phyloP scores from a whole-genome alignment of 2,888 invertebrate species.

The Allacma fusca region DNA sequence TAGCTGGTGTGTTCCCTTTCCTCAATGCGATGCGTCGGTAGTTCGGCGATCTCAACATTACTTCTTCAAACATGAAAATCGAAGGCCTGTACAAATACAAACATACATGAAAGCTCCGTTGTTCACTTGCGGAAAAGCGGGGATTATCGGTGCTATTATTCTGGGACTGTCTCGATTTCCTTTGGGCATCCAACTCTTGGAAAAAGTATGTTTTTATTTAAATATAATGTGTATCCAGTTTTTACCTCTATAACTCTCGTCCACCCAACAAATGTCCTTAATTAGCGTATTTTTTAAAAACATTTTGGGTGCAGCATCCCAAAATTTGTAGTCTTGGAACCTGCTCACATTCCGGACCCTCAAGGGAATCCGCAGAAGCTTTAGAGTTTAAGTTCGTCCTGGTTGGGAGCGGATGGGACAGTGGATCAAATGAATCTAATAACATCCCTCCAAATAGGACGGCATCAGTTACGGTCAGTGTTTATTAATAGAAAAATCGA shows the following conservation, averaged over 20 bases:
- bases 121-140: constrained; percentile 62
- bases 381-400: constrained; percentile 68
- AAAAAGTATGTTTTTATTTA: constrained; percentile 32
- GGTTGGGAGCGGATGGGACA: constrained; percentile 75
- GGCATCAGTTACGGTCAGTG: not conserved
- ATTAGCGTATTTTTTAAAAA: constrained; percentile 41
- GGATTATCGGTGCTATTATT: not conserved
- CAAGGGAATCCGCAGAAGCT: constrained; percentile 69
- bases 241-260: no score
- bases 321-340: constrained; percentile 75
- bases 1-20: constrained; percentile 62
- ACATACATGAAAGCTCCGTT: constrained; percentile 74
- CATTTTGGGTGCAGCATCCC: constrained; percentile 68
- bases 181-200: not conserved
- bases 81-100: constrained; percentile 79
- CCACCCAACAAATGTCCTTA: not conserved
- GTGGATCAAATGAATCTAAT: constrained; percentile 69
- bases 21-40: constrained; percentile 82
- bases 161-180: not conserved
- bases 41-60: constrained; percentile 81
- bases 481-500: no score
- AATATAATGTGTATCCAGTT: not conserved
- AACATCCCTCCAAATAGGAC: constrained; percentile 73
- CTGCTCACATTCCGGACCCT: constrained; percentile 70
- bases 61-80: constrained; percentile 73